Percentiles rank a stretch among this genome's conserved stretches.
Conservation (phyloP, 37 sponge, comb jelly and placozoan genomes). For the Tethya wilhelma region DNA sequence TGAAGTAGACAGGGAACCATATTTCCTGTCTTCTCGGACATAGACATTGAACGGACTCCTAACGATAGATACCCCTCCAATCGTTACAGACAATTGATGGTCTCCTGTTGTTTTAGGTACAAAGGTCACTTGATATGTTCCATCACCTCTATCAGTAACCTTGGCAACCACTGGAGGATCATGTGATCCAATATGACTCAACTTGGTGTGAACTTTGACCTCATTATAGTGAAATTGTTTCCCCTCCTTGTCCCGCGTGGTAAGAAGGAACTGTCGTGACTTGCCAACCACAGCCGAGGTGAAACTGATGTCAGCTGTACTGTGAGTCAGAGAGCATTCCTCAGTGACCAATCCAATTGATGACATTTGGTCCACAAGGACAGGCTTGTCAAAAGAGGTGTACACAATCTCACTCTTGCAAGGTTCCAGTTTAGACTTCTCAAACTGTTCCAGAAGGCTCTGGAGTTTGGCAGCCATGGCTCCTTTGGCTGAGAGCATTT, state of each 20-base stretch:
- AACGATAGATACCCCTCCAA: background rate
- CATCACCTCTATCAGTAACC: conserved; percentile 14
- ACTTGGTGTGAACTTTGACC: background rate
- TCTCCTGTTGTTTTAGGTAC: conserved; percentile 17
- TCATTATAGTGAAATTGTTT: conserved; percentile 14
- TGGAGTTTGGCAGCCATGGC: background rate
- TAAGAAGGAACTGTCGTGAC: conserved; percentile 6
- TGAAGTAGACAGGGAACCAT: background rate
- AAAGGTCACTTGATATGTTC: conserved; percentile 16
- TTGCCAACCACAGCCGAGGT: background rate
- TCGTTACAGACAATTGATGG: conserved; percentile 15
- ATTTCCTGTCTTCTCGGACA: conserved; percentile 12
- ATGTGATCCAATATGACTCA: background rate
- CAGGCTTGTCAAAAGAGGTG: background rate
- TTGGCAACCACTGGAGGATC: background rate
- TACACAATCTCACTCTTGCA: background rate
- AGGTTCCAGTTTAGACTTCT: background rate
- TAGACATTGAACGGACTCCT: conserved; percentile 18
- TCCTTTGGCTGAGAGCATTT: conserved; percentile 32
- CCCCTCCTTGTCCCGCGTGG: conserved; percentile 1
- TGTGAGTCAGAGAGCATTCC: background rate
- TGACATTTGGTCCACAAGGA: background rate
- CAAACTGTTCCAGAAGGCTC: background rate
- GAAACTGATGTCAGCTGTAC: background rate
- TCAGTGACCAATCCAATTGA: conserved; percentile 10